phyloP scores from a whole-genome alignment of 2,797 vertebrate species.

The Sebastes nivosus region DNA sequence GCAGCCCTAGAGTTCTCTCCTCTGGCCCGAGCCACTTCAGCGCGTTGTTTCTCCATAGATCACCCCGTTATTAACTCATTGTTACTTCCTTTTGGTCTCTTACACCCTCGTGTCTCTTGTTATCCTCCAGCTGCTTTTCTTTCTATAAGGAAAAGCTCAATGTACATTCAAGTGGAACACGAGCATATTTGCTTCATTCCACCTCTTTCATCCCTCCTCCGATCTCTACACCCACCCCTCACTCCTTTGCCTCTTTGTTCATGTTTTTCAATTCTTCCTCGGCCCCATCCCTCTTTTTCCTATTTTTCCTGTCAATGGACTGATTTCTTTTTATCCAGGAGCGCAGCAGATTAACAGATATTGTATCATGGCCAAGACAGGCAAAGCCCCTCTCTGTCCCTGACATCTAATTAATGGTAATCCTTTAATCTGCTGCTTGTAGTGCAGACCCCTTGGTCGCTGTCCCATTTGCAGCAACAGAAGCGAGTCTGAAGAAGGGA shows the following conservation, averaged over 20 bases:
- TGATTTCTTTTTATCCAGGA: slow-evolving; percentile 87
- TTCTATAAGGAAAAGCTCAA: slow-evolving; percentile 72
- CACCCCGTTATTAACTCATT: slow-evolving; percentile 69
- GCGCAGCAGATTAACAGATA: slow-evolving; percentile 88
- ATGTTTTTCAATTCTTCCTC: slow-evolving; percentile 66
- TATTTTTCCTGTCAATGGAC: slow-evolving; percentile 84
- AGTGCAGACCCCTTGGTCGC: slow-evolving; percentile 78
- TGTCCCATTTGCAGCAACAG: slow-evolving; percentile 83
- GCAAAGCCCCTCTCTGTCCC: slow-evolving; percentile 84
- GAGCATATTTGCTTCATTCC: slow-evolving; percentile 67
- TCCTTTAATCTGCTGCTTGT: slow-evolving; percentile 90
- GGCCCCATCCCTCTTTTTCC: slow-evolving; percentile 76
- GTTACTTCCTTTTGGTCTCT: slow-evolving; percentile 57
- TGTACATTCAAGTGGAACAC: slow-evolving; percentile 77
- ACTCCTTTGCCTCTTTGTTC: slow-evolving; percentile 70
- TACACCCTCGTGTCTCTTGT: slow-evolving; percentile 65
- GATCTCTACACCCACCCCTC: slow-evolving; percentile 57
- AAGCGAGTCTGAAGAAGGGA: slow-evolving; percentile 63
- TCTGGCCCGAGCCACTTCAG: slow-evolving; percentile 52
- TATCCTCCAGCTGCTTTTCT: slow-evolving; percentile 70
- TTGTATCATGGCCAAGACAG: slow-evolving; percentile 88
- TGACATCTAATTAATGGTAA: slow-evolving; percentile 92
- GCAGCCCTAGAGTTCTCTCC: neutral
- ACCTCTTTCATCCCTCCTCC: slow-evolving; percentile 64
- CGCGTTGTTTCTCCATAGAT: slow-evolving; percentile 60